phyloP scores from a whole-genome alignment of 2,888 invertebrate genomes.

The Tetranychus truncatus region DNA sequence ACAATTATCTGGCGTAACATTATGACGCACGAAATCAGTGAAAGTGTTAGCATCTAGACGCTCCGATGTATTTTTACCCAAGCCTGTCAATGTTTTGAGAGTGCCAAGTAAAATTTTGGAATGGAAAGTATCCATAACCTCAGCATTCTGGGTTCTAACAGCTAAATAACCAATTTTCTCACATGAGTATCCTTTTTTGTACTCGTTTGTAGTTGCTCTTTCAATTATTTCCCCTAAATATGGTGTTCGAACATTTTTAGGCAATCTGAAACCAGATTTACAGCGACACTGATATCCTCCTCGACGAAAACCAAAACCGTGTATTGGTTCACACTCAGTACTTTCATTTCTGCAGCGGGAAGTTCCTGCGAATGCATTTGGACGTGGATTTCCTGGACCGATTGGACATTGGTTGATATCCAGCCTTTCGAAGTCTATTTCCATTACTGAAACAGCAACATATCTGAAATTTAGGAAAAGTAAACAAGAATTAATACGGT shows the following conservation, averaged over 20 bases:
- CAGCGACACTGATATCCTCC: slow-evolving; percentile 91
- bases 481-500: slow-evolving; percentile 7
- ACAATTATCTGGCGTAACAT: slow-evolving; percentile 15
- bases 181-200: slow-evolving; percentile 70
- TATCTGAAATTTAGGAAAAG: slow-evolving; percentile 43
- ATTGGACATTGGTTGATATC: slow-evolving; percentile 92
- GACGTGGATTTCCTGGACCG: slow-evolving; percentile 66
- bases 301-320: slow-evolving; percentile 85
- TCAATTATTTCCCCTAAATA: slow-evolving; percentile 85
- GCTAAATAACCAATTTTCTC: slow-evolving; percentile 64
- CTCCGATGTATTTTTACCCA: slow-evolving; percentile 22
- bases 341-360: slow-evolving; percentile 75
- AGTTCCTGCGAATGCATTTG: slow-evolving; percentile 72
- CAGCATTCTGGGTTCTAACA: slow-evolving; percentile 27
- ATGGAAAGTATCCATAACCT: slow-evolving; percentile 23
- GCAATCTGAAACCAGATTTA: slow-evolving; percentile 66
- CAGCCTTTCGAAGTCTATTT: slow-evolving; percentile 87
- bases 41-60: slow-evolving; percentile 24
- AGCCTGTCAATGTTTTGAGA: slow-evolving; percentile 21
- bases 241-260: slow-evolving; percentile 65
- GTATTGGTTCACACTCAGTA: slow-evolving; percentile 86
- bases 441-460: slow-evolving; percentile 74
- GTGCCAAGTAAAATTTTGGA: slow-evolving; percentile 17
- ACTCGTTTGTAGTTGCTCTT: slow-evolving; percentile 73
- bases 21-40: slow-evolving; percentile 23